Base-by-base conservation (phyloP, 2,797 vertebrate genomes). In the Ispidina lecontei region DNA sequence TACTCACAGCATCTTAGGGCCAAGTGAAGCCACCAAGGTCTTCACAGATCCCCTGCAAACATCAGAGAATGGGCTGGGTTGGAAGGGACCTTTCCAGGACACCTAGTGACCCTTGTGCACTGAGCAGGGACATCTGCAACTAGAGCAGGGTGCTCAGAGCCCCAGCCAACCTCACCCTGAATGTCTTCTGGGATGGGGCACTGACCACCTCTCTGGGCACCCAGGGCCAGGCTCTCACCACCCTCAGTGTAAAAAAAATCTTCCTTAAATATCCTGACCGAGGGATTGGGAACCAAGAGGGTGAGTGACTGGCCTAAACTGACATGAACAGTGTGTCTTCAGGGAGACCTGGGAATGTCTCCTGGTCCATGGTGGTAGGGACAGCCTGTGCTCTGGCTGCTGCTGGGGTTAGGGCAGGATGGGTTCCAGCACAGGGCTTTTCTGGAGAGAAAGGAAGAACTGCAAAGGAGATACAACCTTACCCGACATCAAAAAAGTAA, bases 401-500 rank as follows among this genome's bases (percentile, higher is more conserved):
- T 10, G 1, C 2, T 21, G 35, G 37, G 10, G 16, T 31, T 20
- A 22, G 39, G 69, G 51, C 5, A 43, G 12, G 69, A 39, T 15
- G 74, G 41, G 16, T 49, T 43, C 1, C 33, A 25, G 43, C 55
- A 19, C 18, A 80, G 70, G 65, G 26, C 6, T 84, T 63, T 41
- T 28, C 47, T 41, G 35, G 44, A 68, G 29, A 15, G 6, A 29
- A 47, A 86, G n/a, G 41, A 59, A 68, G 37, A 80, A 71, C 11
- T 10, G 35, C 2, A 58, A 63, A 80, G 31, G 14, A 80, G 19
- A 64, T 46, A 10, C 0, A 56, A 29, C 21, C 98, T 98, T 96
- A 98, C 98, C 97, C 97, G 4, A 63, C 26, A 76, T 99, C 94
- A 1, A 98, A 98, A 90, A 97, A 98, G 90, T 98, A 97, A 87